These are phyloP conservation scores for Trachelipus rathkii DNA, from an alignment of 1,140 invertebrate genomes.

Conservation along the genomic window DNA sequence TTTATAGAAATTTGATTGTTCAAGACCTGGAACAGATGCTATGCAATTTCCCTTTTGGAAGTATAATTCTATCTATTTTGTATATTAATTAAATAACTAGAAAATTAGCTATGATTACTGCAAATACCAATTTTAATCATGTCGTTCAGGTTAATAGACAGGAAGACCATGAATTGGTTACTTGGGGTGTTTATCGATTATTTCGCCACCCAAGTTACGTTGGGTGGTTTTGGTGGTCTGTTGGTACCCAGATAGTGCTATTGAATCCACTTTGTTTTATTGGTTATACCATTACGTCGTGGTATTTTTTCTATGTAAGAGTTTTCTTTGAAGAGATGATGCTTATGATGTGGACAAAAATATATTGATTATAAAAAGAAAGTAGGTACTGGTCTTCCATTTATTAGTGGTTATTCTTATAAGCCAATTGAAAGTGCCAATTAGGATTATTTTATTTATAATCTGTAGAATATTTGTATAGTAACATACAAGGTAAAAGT, in stretches of 20 bases:
- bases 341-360: slow-evolving; percentile 82
- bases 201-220: slow-evolving; percentile 83
- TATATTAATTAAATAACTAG: slow-evolving; percentile 79
- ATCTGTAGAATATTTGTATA: too few relatives aligned
- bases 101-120: slow-evolving; percentile 92
- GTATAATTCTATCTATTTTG: too few relatives aligned
- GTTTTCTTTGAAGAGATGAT: slow-evolving; percentile 86
- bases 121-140: slow-evolving; percentile 91
- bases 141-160: slow-evolving; percentile 63
- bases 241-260: slow-evolving; percentile 90
- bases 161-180: slow-evolving; percentile 83
- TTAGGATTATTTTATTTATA: too few relatives aligned
- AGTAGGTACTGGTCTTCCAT: slow-evolving; percentile 87
- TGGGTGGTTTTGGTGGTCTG: slow-evolving; percentile 98
- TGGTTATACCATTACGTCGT: slow-evolving; percentile 73
- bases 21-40: too few relatives aligned
- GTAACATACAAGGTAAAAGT: too few relatives aligned
- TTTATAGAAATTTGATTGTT: too few relatives aligned
- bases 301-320: slow-evolving; percentile 87
- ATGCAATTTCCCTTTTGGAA: too few relatives aligned
- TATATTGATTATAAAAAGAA: slow-evolving; percentile 82
- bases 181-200: slow-evolving; percentile 77
- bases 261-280: slow-evolving; percentile 87
- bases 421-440: too few relatives aligned
- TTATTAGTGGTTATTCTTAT: slow-evolving; percentile 70